A percentile compares a stretch with the other conserved stretches of the same genome.
Evolutionary conservation across 2,888 invertebrate genomes (phyloP).

Genomic region (Ophion ventricosus): DNA sequence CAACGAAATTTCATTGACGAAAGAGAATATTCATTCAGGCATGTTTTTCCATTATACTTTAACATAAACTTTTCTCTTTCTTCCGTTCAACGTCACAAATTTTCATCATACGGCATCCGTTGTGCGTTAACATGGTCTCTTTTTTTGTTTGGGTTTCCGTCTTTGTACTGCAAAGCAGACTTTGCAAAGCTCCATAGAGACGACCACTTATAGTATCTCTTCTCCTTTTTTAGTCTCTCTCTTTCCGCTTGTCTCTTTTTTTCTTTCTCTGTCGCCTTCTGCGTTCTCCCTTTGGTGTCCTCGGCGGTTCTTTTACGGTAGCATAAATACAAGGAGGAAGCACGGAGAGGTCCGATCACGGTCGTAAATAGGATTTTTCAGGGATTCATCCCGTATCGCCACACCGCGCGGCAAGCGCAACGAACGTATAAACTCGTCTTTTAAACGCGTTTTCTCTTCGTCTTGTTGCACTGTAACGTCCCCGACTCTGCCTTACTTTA

Average conservation of each 20-base stretch:
- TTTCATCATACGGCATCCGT: conserved; percentile 54
- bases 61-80: conserved; percentile 17
- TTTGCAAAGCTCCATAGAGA: conserved; percentile 56
- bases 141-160: conserved; percentile 11
- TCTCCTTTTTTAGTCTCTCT: conserved; percentile 29
- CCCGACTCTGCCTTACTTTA: conserved; percentile 16
- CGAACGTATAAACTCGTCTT: conserved; percentile 35
- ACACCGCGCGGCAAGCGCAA: conserved; percentile 34
- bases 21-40: background rate
- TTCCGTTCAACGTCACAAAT: conserved; percentile 34
- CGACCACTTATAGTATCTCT: conserved; percentile 6
- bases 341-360: conserved; percentile 56
- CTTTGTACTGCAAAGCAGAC: conserved; percentile 57
- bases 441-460: conserved; percentile 46
- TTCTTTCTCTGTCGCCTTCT: background rate
- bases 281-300: conserved; percentile 31
- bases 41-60: conserved; percentile 13
- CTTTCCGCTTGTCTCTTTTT: background rate
- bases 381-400: conserved; percentile 61
- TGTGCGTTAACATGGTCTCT: conserved; percentile 42
- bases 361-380: conserved; percentile 66
- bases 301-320: conserved; percentile 44
- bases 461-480: background rate
- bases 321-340: conserved; percentile 34
- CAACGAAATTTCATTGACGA: background rate